Conservation (phyloP, 1,140 invertebrate species). For the Rhagoletis pomonella region DNA sequence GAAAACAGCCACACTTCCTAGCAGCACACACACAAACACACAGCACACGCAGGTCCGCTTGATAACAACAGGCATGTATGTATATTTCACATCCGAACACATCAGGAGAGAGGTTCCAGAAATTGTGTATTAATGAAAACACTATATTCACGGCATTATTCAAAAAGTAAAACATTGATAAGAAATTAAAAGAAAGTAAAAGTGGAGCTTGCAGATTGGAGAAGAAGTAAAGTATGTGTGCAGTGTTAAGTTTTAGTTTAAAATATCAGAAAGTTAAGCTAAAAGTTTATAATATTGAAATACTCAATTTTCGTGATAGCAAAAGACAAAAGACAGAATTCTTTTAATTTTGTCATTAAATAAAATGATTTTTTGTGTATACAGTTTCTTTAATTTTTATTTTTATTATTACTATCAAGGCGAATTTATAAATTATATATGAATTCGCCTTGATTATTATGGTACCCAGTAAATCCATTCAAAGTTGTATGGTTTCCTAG, state of each 20-base stretch:
- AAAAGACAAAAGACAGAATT: conserved; percentile 22
- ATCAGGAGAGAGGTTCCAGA: too few relatives aligned
- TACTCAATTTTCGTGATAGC: conserved; percentile 57
- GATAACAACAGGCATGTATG: background rate
- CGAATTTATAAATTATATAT: too few relatives aligned
- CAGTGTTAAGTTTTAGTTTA: conserved; percentile 8
- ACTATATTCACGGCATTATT: background rate
- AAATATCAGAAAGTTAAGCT: background rate
- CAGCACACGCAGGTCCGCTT: background rate
- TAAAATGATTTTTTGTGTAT: background rate
- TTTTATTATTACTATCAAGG: background rate
- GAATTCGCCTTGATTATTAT: too few relatives aligned
- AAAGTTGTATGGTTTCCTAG: background rate
- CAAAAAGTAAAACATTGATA: background rate
- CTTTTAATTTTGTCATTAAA: background rate
- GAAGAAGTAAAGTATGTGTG: background rate
- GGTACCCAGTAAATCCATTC: too few relatives aligned
- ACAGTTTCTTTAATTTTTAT: background rate
- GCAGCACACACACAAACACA: conserved; percentile 32
- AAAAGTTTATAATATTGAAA: conserved; percentile 26
- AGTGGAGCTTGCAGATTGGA: too few relatives aligned
- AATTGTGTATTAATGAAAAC: too few relatives aligned
- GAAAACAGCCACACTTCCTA: conserved; percentile 44
- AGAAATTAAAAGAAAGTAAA: background rate
- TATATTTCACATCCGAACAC: background rate